phyloP scores from a whole-genome alignment of 2,888 invertebrate species.

The Pseudolycoriella hygida region DNA sequence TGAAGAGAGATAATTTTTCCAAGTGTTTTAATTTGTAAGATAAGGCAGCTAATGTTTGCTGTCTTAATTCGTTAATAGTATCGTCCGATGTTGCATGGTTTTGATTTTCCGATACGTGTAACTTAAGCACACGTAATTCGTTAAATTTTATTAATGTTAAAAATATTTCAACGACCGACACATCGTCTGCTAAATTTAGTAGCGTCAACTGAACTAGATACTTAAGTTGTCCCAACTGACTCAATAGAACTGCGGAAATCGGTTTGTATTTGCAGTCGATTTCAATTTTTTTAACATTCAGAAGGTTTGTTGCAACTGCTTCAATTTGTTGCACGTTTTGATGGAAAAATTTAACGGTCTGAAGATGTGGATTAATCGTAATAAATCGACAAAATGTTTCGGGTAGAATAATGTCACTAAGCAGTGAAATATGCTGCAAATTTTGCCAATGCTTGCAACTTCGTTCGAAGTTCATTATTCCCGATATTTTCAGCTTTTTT shows the following conservation, averaged over 20 bases:
- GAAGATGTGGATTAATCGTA: neutral
- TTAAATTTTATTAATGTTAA: neutral
- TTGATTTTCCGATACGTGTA: neutral
- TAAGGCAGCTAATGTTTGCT: neutral
- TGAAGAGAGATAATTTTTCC: neutral
- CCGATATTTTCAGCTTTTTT: neutral
- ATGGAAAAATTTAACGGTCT: neutral
- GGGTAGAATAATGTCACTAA: neutral
- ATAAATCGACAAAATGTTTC: neutral
- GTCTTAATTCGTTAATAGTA: neutral
- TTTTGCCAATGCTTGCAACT: slow-evolving; percentile 1
- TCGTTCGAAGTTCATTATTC: neutral
- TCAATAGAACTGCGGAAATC: neutral
- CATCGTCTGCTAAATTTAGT: neutral
- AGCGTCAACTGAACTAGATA: neutral
- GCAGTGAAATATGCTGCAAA: neutral
- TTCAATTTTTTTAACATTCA: neutral
- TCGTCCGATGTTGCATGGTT: neutral
- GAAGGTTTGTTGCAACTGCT: neutral
- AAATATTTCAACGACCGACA: neutral
- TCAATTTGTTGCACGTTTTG: neutral
- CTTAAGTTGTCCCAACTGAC: neutral
- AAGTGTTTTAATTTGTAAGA: neutral
- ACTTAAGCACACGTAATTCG: neutral
- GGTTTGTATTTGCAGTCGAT: neutral